Base-by-base conservation (phyloP, 1,140 invertebrate genomes). In the Coptotermes formosanus region DNA sequence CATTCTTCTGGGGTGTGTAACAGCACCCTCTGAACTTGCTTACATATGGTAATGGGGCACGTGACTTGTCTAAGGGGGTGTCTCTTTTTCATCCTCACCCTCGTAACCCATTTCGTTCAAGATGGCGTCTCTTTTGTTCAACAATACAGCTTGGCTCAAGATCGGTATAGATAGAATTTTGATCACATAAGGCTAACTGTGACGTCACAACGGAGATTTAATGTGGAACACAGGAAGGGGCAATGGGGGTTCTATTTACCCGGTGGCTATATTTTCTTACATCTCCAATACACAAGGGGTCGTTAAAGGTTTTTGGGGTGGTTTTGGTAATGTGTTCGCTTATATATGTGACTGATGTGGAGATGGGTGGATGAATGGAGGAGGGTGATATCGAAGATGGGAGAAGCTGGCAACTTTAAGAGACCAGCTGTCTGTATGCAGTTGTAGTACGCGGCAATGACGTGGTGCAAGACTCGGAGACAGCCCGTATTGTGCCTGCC, bases 91-190 rank as follows among this genome's bases (percentile, higher is more conserved):
- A 75, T 75, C 25, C 64, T 75, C 64, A 75, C 64, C 64, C 64
- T 75, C 64, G n/a, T 75, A 75, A 75, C 64, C 64, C n/a, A 75
- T 75, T 75, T 75, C 64, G 64, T 75, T 75, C 64, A 75, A 75
- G 64, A 75, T 75, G 64, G 64, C 64, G 64, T 75, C 64, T 21
- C 64, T 75, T 75, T 75, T 75, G n/a, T 75, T 30, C 64, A 75
- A 30, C 25, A 75, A n/a, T 75, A 75, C n/a, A 75, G n/a, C 64
- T 75, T 30, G 64, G 64, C 25, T 25, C 64, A 75, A 75, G 64
- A 75, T 75, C 25, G 9, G 64, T 75, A 30, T 30, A 75, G n/a
- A 75, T 75, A 75, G 64, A 75, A 75, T 75, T 75, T 75, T 75
- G 64, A 75, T 30, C 64, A 30, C 64, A 30, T 75, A n/a, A 75